phyloP scores from a whole-genome alignment of 2,888 invertebrate species.

The Dasypolia templi region DNA sequence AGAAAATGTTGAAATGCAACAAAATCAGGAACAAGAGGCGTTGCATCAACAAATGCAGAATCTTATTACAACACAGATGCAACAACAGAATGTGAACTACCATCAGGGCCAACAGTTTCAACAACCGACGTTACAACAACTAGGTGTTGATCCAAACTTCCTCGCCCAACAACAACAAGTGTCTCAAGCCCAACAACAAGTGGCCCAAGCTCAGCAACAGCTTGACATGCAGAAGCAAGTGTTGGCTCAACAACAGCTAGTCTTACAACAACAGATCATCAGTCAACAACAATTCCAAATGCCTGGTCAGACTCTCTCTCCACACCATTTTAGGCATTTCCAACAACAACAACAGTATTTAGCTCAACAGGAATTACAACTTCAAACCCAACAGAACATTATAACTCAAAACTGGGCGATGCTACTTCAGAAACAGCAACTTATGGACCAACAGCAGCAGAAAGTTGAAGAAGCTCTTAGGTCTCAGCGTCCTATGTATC shows the following conservation, averaged over 20 bases:
- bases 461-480: slow-evolving; percentile 85
- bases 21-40: slow-evolving; percentile 68
- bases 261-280: slow-evolving; percentile 87
- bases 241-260: slow-evolving; percentile 87
- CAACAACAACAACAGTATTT: slow-evolving; percentile 88
- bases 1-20: slow-evolving; percentile 73
- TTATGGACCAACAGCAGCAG: slow-evolving; percentile 90
- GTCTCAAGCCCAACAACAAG: slow-evolving; percentile 86
- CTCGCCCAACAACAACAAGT: slow-evolving; percentile 86
- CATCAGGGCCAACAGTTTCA: slow-evolving; percentile 82
- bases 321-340: slow-evolving; percentile 83
- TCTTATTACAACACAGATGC: slow-evolving; percentile 79
- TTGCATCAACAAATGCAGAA: slow-evolving; percentile 83
- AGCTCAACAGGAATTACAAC: slow-evolving; percentile 87
- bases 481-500: slow-evolving; percentile 84
- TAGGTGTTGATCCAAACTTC: slow-evolving; percentile 80
- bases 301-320: slow-evolving; percentile 88
- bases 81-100: slow-evolving; percentile 78
- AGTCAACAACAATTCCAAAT: slow-evolving; percentile 84
- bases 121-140: slow-evolving; percentile 76
- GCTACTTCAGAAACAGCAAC: slow-evolving; percentile 87
- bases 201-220: slow-evolving; percentile 86
- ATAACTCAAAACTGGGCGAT: slow-evolving; percentile 90
- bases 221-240: slow-evolving; percentile 88
- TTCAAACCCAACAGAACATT: slow-evolving; percentile 90